Evolutionary conservation across 2,888 invertebrate genomes (phyloP).

Genomic region (Atherix ibis): DNA sequence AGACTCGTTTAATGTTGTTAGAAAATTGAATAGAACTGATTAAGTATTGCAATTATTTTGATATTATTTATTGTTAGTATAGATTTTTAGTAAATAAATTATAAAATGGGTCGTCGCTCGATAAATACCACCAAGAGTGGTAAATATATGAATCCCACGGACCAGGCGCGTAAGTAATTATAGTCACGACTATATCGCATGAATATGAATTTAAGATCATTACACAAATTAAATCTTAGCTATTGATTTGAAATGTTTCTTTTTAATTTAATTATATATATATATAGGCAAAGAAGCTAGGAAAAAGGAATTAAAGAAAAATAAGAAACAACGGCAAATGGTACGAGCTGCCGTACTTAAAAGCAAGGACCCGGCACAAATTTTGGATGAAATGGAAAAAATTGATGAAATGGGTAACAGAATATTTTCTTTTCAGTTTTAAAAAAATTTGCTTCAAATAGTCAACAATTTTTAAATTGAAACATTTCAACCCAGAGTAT

Average conservation of each 20-base stretch:
- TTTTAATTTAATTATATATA: conserved; percentile 1
- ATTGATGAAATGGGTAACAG: conserved; percentile 98
- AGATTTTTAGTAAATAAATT: too few species aligned
- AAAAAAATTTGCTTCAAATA: too few species aligned
- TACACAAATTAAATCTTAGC: conserved; percentile 4
- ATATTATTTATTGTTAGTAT: too few species aligned
- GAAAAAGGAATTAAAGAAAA: conserved; percentile 94
- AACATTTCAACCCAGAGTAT: conserved; percentile 60
- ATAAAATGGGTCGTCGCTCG: conserved; percentile 89
- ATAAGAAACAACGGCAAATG: conserved; percentile 91
- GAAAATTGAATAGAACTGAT: too few species aligned
- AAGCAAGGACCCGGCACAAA: conserved; percentile 91
- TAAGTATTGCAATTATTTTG: too few species aligned
- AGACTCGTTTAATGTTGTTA: too few species aligned
- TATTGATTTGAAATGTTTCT: conserved; percentile 8
- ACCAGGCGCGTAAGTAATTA: conserved; percentile 85
- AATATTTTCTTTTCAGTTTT: too few species aligned
- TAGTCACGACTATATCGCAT: background rate
- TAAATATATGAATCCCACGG: conserved; percentile 99
- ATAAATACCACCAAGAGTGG: conserved; percentile 99
- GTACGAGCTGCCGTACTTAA: conserved; percentile 93
- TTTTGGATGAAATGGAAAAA: conserved; percentile 90
- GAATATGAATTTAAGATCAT: background rate
- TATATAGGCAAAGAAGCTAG: conserved; percentile 83
- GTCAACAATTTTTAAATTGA: too few species aligned